Evolutionary conservation across 2,113 vertebrate genomes (phyloP).

Genomic region (Anthoscopus minutus): DNA sequence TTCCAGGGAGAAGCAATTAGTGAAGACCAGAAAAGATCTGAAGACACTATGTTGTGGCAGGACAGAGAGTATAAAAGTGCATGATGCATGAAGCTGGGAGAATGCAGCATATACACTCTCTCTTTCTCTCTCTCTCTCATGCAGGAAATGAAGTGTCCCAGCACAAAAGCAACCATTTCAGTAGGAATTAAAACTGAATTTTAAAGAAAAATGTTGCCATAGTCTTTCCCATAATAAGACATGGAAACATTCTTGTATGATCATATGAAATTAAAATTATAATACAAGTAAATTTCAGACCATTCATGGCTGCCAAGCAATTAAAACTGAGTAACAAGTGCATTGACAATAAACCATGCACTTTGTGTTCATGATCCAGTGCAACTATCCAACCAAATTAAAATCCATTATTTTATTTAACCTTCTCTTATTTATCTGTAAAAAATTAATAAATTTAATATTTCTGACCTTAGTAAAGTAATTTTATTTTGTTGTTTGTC

Average conservation of each 20-base stretch:
- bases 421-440: background rate
- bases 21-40: background rate
- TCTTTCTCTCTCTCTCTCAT: background rate
- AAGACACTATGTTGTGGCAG: background rate
- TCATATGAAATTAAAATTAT: background rate
- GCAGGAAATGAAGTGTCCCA: background rate
- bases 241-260: background rate
- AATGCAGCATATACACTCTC: background rate
- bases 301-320: background rate
- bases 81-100: background rate
- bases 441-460: background rate
- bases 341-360: background rate
- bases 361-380: background rate
- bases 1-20: background rate
- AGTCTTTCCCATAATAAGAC: background rate
- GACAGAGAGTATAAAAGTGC: background rate
- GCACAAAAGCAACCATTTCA: background rate
- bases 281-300: background rate
- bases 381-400: background rate
- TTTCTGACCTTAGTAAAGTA: background rate
- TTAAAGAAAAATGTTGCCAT: background rate
- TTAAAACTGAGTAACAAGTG: background rate
- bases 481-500: background rate
- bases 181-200: background rate
- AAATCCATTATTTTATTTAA: background rate